Base-by-base conservation (phyloP, 2,797 vertebrate species). In the Xyrichtys novacula region DNA sequence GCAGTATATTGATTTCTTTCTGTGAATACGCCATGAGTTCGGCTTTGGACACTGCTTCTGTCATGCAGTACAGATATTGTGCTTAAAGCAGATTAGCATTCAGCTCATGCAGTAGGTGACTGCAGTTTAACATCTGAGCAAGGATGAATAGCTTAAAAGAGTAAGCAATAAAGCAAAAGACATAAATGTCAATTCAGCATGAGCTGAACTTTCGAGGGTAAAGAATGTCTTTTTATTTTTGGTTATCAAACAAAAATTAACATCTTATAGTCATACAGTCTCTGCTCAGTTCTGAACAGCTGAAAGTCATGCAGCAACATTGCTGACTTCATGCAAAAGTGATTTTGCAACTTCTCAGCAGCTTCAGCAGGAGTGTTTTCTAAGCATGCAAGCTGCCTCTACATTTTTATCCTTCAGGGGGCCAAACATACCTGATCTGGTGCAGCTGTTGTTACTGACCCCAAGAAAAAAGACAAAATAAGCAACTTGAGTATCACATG, bases 371-470 rank as follows among this genome's bases (percentile, higher is more conserved):
- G 56, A 23, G 52, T 61, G 61, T 28, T 73, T 57, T 80, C 19
- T 69, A 38, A 76, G 43, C 83, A 89, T 88, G 89, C 85, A 88
- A 71, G 72, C 69, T 26, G 55, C 50, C 50, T 40, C 31, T 50
- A 39, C 8, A 58, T 29, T 36, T 63, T 36, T 16, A 65, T 43
- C 56, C 42, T 40, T 17, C 25, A 73, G 57, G 47, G 40, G 23
- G 26, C 65, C 44, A 47, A 87, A 91, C 89, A 95, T 97, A 97
- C 96, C 96, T 96, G 94, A 81, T 95, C 94, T 74, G 95, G 93
- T 68, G 91, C 84, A 86, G 88, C 74, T 85, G 96, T 95, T 85
- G 91, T 93, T 94, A 96, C 95, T 96, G 92, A 95, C 88, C 91
- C 76, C 91, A 91, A 91, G 65, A 73, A 80, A 55, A 80, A 56